A percentile compares a stretch with the other conserved stretches of the same genome.
These are phyloP conservation scores for Oncopeltus fasciatus DNA, from an alignment of 1,140 invertebrate genomes.

Conservation along the genomic window DNA sequence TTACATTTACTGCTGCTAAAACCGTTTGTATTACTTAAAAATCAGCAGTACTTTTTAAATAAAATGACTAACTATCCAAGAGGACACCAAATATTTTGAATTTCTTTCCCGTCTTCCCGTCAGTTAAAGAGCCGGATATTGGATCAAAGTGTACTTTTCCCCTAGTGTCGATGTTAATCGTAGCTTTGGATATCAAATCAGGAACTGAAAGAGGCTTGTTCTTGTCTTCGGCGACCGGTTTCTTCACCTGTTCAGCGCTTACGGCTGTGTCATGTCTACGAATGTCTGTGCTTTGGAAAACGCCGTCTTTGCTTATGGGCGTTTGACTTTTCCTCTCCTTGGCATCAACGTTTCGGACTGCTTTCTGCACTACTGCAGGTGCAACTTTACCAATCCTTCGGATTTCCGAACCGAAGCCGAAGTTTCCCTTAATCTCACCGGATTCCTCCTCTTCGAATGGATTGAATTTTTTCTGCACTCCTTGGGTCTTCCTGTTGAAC, in stretches of 20 bases:
- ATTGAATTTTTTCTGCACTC: neutral
- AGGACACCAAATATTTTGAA: neutral
- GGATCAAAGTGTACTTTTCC: neutral
- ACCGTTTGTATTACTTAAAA: no score
- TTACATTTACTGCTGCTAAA: no score
- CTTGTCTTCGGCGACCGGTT: no score
- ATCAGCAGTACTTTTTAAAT: no score
- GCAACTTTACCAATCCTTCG: neutral
- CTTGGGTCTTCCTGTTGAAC: neutral
- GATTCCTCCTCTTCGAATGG: neutral
- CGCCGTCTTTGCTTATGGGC: no score
- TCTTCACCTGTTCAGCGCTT: neutral
- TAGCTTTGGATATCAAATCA: neutral
- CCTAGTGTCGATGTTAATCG: neutral
- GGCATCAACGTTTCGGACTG: neutral
- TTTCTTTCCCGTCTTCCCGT: neutral
- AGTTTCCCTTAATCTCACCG: neutral
- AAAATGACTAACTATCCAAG: neutral
- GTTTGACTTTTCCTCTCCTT: neutral
- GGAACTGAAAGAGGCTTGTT: no score
- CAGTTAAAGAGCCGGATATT: neutral
- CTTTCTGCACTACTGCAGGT: neutral
- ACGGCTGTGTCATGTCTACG: neutral
- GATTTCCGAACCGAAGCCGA: neutral
- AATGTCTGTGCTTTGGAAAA: neutral